phyloP scores from a whole-genome alignment of 2,113 vertebrate genomes.

The Mandrillus leucophaeus region DNA sequence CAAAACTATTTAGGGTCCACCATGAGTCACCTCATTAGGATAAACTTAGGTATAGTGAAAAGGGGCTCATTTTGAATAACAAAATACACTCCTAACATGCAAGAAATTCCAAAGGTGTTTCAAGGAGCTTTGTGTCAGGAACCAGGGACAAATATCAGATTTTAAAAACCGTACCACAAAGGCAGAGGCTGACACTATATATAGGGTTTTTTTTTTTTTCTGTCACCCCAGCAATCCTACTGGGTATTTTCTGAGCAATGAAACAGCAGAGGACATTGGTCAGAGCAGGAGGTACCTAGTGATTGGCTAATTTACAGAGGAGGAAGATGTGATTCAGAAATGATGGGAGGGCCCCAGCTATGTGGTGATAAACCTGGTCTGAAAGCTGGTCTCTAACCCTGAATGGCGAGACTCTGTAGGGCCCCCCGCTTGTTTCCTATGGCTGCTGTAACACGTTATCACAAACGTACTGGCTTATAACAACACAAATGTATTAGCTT shows the following conservation, averaged over 20 bases:
- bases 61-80: neutral
- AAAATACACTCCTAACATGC: neutral
- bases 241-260: neutral
- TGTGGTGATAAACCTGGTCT: neutral
- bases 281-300: neutral
- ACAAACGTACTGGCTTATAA: neutral
- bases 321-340: neutral
- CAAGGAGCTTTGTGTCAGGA: neutral
- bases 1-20: neutral
- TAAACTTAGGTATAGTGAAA: neutral
- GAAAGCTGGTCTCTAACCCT: neutral
- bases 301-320: neutral
- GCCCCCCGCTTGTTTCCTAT: neutral
- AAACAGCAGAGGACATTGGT: neutral
- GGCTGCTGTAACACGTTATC: neutral
- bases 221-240: neutral
- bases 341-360: fast-evolving
- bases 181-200: neutral
- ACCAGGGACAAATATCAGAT: neutral
- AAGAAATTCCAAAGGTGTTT: neutral
- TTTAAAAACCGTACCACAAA: no score
- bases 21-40: neutral
- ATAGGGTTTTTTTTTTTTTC: neutral
- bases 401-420: neutral
- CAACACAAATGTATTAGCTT: no score